A percentile compares a stretch with the other conserved stretches of the same genome.
These are phyloP conservation scores for Theonella swinhoei DNA, from an alignment of 37 sponge, comb jelly and placozoan genomes.

Conservation along the genomic window DNA sequence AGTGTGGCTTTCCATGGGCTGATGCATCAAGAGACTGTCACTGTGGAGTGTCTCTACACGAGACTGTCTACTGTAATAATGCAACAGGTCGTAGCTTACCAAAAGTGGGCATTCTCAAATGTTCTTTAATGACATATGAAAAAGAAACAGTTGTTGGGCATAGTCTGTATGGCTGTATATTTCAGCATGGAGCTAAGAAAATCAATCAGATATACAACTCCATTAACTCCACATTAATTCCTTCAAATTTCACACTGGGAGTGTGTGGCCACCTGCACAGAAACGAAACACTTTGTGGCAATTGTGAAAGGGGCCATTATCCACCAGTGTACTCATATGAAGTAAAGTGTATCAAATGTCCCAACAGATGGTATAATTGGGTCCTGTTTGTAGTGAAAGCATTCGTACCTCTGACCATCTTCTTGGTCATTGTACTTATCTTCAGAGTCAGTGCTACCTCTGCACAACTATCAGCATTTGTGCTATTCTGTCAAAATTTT, in stretches of 20 bases:
- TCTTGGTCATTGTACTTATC: conserved; percentile 50
- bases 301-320: conserved; percentile 28
- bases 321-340: conserved; percentile 38
- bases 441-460: conserved; percentile 52
- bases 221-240: neutral
- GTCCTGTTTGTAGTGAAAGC: conserved; percentile 4
- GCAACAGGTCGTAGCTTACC: neutral
- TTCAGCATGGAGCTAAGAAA: neutral
- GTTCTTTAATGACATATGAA: conserved; percentile 11
- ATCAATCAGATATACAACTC: neutral
- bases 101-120: neutral
- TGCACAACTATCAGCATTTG: conserved; percentile 56
- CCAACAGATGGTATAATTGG: neutral
- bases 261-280: conserved; percentile 46
- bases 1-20: neutral
- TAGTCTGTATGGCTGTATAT: neutral
- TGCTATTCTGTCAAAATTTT: conserved; percentile 54
- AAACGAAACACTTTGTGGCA: conserved; percentile 57
- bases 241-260: neutral
- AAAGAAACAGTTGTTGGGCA: conserved; percentile 8
- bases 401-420: conserved; percentile 54
- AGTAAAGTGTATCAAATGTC: neutral
- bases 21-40: neutral
- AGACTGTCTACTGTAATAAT: neutral
- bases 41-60: neutral